Base-by-base conservation (phyloP, 2,888 invertebrate species). In the Orthonevra nobilis region DNA sequence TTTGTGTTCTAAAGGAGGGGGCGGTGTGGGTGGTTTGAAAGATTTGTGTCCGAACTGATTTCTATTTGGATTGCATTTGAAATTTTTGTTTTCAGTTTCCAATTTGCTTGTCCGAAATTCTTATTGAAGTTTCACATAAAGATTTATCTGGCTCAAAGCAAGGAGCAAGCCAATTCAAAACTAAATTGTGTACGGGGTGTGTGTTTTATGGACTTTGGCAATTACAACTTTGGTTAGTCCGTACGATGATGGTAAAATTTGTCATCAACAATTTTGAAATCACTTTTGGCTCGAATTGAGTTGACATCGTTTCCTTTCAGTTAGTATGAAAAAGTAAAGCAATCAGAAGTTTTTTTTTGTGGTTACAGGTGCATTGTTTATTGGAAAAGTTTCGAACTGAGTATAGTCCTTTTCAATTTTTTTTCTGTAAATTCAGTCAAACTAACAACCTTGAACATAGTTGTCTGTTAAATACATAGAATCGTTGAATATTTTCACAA, bases 161-260 rank as follows among this genome's bases (percentile, higher is more conserved):
- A n/a, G n/a, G n/a, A n/a, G n/a, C n/a, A n/a, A n/a, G n/a, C n/a
- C n/a, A n/a, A n/a, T n/a, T n/a, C n/a, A n/a, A n/a, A n/a, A n/a
- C n/a, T n/a, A n/a, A n/a, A n/a, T 9, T 10, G 32, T 12, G 4
- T 10, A 7, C 15, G 10, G 15, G 23, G 20, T 48, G 26, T 52
- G 6, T 52, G 34, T 34, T 23, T 23, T 46, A 72, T 56, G 32
- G 63, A 60, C 52, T 66, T 74, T 66, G 50, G 52, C 73, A 74
- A 66, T 74, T 66, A 74, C 44, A 74, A 74, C 50, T 66, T 74
- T 66, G 3, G 23, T 44, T 44, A 52, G 50, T 74, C 42, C 58
- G 20, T 28, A 44, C 28, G 15, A 73, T 46, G 58, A 60, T 60
- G 73, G 52, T 52, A 38, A 52, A 60, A 66, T 74, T 74, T 66